These are phyloP conservation scores for Heliothis virescens DNA, from an alignment of 1,140 invertebrate genomes.

Conservation along the genomic window DNA sequence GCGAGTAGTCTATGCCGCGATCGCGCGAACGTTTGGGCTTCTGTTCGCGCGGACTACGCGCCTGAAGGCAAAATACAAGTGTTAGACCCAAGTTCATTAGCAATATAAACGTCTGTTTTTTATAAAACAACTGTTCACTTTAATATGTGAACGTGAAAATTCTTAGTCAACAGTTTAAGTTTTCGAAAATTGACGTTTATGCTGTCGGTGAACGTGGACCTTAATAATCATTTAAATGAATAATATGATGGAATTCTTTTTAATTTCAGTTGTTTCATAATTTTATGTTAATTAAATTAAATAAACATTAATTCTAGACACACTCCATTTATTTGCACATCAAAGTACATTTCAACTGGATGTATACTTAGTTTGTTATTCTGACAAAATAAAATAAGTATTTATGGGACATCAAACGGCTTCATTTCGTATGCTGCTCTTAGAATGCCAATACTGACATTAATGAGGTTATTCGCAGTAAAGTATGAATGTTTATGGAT, in stretches of 20 bases:
- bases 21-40: constrained; percentile 60
- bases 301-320: constrained; percentile 4
- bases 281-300: not conserved
- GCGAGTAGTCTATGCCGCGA: constrained; percentile 71
- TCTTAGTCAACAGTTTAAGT: too few species aligned
- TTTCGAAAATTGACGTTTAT: too few species aligned
- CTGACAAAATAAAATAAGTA: constrained; percentile 33
- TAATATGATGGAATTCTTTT: too few species aligned
- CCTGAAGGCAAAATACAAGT: constrained; percentile 52
- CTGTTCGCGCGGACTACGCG: constrained; percentile 59
- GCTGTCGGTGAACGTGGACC: too few species aligned
- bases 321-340: not conserved
- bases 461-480: constrained; percentile 38
- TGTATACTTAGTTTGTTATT: constrained; percentile 28
- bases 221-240: not conserved
- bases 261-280: too few species aligned
- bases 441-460: constrained; percentile 24
- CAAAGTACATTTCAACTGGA: not conserved
- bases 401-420: constrained; percentile 35
- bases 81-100: not conserved
- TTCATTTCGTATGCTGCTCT: constrained; percentile 1
- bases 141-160: too few species aligned
- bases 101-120: too few species aligned
- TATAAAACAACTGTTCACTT: too few species aligned
- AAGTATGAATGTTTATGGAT: constrained; percentile 38